Evolutionary conservation across 2,113 vertebrate species (phyloP), one percentile per base, ranked within the genome.

Genomic region (Leucopsar rothschildi): DNA sequence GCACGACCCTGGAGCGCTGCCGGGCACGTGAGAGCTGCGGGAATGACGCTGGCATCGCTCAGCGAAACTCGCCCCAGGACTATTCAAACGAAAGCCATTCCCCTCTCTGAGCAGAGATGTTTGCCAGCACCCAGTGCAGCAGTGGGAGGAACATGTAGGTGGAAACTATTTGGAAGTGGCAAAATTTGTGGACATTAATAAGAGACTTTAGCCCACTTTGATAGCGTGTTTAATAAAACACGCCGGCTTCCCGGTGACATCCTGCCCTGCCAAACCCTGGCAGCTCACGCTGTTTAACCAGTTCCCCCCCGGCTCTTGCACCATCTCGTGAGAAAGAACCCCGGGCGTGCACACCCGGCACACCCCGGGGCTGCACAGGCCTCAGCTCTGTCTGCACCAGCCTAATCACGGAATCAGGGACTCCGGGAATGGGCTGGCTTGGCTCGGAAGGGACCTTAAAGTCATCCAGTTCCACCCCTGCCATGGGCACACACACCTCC

Each of bases 91-190:
- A 77, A 88, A 94, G 88, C 83, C 83, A 20, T 78, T 94, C 63
- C 82, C 84, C 71, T 82, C 87, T 52, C 3, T 2, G 45, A 85
- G 75, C 39, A 1, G 75, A 64, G 91, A 82, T 7, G 75, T 88
- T 70, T 94, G 96, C 94, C 94, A 91, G 94, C 89, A 35, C 42
- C 76, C 73, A 13, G 16, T 0, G 70, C 33, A 33, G 88, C 92
- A 65, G 89, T 94, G 94, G 95, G 94, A 96, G 93, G 93, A 82
- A 82, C 19, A 27, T 0, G 92, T 93, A 82, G 96, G 96, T 80
- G 90, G 91, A 91, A 97, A 92, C 52, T 86, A 87, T 91, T 95
- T 95, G 94, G 93, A 96, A 95, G 93, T 90, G 95, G 93, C 94
- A 95, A 91, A 89, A 92, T 90, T 82, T 95, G 89, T 86, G 96